Percentiles rank a stretch among this genome's conserved stretches.
These are phyloP conservation scores for Ailuropoda melanoleuca DNA, from an alignment of 2,113 vertebrate species.

Conservation along the genomic window DNA sequence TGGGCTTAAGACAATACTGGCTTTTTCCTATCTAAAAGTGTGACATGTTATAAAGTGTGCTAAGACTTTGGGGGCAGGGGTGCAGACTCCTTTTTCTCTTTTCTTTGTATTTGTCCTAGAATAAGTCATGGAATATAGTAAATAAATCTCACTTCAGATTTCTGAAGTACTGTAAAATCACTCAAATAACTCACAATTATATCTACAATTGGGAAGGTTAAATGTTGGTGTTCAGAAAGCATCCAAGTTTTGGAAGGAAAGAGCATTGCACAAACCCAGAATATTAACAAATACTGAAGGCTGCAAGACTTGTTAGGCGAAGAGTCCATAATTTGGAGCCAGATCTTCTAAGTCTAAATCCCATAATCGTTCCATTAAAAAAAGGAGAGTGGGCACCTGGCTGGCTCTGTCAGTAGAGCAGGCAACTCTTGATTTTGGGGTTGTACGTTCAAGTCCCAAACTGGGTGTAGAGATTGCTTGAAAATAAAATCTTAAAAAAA, in stretches of 20 bases:
- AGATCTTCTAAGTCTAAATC: background rate
- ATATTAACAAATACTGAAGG: background rate
- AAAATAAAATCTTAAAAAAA: background rate
- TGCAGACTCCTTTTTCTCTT: background rate
- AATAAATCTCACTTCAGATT: background rate
- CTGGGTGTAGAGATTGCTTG: background rate
- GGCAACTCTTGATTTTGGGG: background rate
- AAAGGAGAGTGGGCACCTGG: background rate
- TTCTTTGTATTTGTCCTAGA: background rate
- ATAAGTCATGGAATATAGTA: constrained; percentile 19
- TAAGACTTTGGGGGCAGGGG: background rate
- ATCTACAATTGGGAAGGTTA: background rate
- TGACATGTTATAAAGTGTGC: background rate
- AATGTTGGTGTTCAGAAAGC: background rate
- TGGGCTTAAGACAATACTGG: no score
- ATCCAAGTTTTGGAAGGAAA: constrained; percentile 9
- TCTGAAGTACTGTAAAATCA: background rate
- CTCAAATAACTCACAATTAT: background rate
- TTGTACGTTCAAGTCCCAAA: background rate
- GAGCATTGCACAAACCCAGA: background rate
- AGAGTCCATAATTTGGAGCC: background rate
- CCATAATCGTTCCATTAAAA: background rate
- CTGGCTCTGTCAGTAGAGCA: background rate
- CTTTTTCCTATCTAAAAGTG: background rate
- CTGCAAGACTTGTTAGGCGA: background rate